phyloP scores from a whole-genome alignment of 2,113 vertebrate genomes.

The Fregetta grallaria region DNA sequence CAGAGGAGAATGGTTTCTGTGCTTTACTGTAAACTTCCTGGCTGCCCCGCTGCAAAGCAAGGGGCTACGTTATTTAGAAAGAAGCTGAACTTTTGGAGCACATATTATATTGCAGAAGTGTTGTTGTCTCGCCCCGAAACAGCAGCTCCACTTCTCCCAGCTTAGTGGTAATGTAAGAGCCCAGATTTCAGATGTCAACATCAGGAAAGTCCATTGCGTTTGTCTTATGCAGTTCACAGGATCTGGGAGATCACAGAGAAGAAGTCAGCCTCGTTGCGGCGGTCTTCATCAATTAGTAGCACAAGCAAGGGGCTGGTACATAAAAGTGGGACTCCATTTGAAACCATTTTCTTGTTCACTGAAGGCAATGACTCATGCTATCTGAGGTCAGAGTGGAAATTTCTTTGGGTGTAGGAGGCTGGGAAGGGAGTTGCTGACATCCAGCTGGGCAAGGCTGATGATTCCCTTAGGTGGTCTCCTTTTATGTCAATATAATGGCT shows the following conservation, averaged over 20 bases:
- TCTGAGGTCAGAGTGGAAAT: not conserved
- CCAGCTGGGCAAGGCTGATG: not conserved
- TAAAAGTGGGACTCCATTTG: not conserved
- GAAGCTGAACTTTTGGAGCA: not conserved
- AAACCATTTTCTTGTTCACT: not conserved
- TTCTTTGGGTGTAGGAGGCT: not conserved
- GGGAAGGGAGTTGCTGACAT: not conserved
- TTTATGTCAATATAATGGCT: not conserved
- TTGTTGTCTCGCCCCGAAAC: not conserved
- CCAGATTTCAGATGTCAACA: not conserved
- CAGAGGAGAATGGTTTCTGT: not conserved
- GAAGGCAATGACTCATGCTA: not conserved
- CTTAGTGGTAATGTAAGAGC: not conserved
- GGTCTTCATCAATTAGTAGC: not conserved
- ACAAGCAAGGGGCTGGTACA: not conserved
- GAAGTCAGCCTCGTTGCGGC: not conserved
- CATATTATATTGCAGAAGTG: not conserved
- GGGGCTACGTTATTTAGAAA: not conserved
- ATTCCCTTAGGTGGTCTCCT: not conserved
- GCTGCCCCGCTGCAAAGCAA: not conserved
- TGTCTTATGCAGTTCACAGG: not conserved
- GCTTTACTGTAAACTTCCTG: not conserved
- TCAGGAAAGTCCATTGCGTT: not conserved
- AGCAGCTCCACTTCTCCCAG: not conserved
- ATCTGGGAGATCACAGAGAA: not conserved